Conservation (phyloP, 2,888 invertebrate species). For the Lasioglossum marginatum region DNA sequence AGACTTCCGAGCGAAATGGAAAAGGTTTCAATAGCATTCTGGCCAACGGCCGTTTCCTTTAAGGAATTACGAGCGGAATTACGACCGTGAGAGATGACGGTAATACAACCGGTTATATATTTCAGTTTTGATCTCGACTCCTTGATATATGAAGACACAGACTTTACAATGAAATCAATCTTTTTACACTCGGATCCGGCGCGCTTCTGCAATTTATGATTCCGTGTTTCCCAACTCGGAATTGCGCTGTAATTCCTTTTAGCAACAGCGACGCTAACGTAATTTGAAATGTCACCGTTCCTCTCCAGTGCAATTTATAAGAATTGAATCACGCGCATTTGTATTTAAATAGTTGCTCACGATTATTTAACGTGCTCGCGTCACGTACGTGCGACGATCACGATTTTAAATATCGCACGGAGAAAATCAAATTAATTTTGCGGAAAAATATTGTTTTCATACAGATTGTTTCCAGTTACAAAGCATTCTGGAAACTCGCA, state of each 20-base stretch:
- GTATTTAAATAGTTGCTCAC: neutral
- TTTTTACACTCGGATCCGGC: neutral
- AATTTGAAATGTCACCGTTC: neutral
- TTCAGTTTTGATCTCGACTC: neutral
- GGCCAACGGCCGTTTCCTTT: neutral
- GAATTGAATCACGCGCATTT: neutral
- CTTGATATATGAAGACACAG: neutral
- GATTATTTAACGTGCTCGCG: neutral
- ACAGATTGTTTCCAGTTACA: neutral
- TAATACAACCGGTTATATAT: neutral
- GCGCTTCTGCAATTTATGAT: neutral
- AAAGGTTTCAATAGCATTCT: neutral
- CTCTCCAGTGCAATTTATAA: neutral
- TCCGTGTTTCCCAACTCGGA: neutral
- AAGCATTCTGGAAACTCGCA: neutral
- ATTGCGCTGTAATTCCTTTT: neutral
- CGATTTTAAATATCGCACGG: too few relatives aligned
- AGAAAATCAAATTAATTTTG: too few relatives aligned
- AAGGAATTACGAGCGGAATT: neutral
- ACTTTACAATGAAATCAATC: conserved; percentile 4
- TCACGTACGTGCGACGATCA: neutral
- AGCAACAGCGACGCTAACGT: neutral
- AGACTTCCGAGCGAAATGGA: neutral
- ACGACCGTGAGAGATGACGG: neutral
- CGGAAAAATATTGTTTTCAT: neutral